Evolutionary conservation across 2,797 vertebrate genomes (phyloP), one percentile per base, ranked within the genome.

Genomic region (Lacerta agilis): DNA sequence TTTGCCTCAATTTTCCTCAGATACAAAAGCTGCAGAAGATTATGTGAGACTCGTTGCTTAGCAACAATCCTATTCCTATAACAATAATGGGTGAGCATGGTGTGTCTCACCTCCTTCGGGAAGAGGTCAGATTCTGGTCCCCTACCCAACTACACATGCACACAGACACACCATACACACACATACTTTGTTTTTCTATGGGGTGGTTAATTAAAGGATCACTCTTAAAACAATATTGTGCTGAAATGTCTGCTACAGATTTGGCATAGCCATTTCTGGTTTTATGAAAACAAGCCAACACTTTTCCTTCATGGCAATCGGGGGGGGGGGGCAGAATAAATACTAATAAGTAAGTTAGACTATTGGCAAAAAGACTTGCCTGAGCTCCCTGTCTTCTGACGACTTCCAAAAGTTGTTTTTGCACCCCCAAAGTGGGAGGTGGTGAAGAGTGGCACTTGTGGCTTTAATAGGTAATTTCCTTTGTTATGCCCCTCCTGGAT

Each of bases 21-120:
- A 94, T 92, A 94, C 82, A 96, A 96, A 96, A 95, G 81, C 93
- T 87, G 85, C 89, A 55, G 49, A 94, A 95, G 94, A 96, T 94
- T 94, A 93, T 94, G 91, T 90, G 94, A 92, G 91, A 88, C 88
- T 86, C 83, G 95, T 96, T 97, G 94, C 97, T 93, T 96, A 96
- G 96, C 95, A 96, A 97, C 95, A 89, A 15, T 87, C 77, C 87
- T 93, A 87, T 96, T 94, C 85, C 87, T 94, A 5, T 94, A 95
- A 93, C 0, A 23, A 80, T 94, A 93, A 92, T 92, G 86, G 89
- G 87, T 89, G 85, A 90, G 73, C 15, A 58, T 79, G 86, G 23
- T 33, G 18, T 93, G 88, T 88, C 61, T 64, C 90, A 89, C 90
- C 75, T 88, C 87, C 88, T 91, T 23, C 0, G 33, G 75, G 89